phyloP scores from a whole-genome alignment of 2,797 vertebrate species.

The Carduelis carduelis region DNA sequence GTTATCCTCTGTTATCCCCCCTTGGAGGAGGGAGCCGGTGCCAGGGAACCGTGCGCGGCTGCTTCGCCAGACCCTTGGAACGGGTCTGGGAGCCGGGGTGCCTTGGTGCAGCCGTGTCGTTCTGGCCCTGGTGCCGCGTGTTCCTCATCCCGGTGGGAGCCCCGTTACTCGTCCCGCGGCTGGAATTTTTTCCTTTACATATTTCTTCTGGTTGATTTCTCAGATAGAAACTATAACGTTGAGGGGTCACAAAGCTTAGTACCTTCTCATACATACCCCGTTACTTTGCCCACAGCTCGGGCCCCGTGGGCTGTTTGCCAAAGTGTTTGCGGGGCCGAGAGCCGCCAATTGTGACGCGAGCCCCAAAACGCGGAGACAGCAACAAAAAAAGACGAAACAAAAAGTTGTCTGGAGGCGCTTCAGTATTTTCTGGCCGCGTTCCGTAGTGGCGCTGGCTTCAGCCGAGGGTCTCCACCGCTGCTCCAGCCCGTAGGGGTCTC shows the following conservation, averaged over 20 bases:
- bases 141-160: fast-evolving
- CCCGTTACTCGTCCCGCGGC: fast-evolving
- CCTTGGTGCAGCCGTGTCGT: fast-evolving
- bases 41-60: fast-evolving
- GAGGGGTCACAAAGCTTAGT: no score
- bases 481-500: fast-evolving
- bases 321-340: not conserved
- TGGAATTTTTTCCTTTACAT: no score
- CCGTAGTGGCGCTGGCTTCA: not conserved
- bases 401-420: not conserved
- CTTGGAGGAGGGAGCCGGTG: not conserved
- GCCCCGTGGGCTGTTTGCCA: fast-evolving
- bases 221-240: no score
- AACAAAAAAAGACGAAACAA: not conserved
- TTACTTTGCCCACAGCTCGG: not conserved
- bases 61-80: fast-evolving
- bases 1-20: not conserved
- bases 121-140: no score
- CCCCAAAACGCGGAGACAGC: no score
- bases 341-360: fast-evolving
- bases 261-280: no score
- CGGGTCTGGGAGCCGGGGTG: not conserved
- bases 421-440: fast-evolving
- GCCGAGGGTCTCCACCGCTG: not conserved
- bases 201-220: no score